Conservation (phyloP, 2,797 vertebrate species). For the Falco peregrinus region DNA sequence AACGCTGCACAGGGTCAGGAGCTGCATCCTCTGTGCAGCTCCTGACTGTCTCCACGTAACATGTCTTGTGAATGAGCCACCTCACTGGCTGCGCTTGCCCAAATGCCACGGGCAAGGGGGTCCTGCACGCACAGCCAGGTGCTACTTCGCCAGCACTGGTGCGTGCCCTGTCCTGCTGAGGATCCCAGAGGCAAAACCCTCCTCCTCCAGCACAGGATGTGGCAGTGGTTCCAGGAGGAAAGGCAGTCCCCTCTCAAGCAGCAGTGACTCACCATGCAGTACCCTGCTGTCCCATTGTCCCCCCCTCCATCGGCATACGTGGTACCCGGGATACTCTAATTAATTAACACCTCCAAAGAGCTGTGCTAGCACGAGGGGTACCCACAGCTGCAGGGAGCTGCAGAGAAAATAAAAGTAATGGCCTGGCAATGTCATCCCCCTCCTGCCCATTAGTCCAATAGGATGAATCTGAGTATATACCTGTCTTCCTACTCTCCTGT, state of each 20-base stretch:
- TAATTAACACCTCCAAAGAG: not conserved
- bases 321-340: not conserved
- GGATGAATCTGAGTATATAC: not conserved
- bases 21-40: not conserved
- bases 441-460: not conserved
- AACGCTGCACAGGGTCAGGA: not conserved
- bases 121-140: not conserved
- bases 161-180: not conserved
- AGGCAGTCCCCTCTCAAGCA: not conserved
- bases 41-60: not conserved
- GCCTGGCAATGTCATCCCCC: not conserved
- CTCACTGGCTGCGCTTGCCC: not conserved
- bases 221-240: not conserved
- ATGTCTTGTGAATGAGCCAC: accelerated
- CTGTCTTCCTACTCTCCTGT: not conserved
- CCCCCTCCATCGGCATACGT: not conserved
- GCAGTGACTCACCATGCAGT: not conserved
- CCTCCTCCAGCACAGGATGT: not conserved
- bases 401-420: not conserved
- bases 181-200: not conserved
- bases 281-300: not conserved
- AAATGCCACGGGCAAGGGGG: not conserved
- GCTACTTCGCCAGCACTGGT: not conserved
- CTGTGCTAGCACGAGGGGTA: not conserved
- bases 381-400: not conserved